Evolutionary conservation across 1,140 invertebrate species (phyloP), one percentile per base, ranked within the genome.

Genomic region (Polypedilum pembai): DNA sequence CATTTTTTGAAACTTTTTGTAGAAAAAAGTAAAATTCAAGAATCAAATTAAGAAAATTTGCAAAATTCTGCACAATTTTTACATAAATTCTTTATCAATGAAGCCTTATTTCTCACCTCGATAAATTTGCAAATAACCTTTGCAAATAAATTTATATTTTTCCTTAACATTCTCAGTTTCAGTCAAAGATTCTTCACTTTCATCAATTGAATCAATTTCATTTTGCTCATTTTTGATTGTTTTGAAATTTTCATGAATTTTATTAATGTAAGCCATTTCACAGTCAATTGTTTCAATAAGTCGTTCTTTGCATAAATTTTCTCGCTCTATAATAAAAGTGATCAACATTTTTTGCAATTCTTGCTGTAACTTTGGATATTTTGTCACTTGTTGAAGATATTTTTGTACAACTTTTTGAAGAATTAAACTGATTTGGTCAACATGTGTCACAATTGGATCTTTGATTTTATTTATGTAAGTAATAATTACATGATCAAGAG

Each of bases 241-340:
- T 82, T 98, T 98, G 84, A 99, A 99, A 86, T 99, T 98, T 87
- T 99, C 98, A 82, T 99, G 98, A 85, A 99, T 99, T 63, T 98
- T 99, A 84, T 99, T 99, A 95, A 99, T 99, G 83, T 99, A 99
- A 8, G 98, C 95, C 76, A 99, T 86, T 85, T 99, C 97, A 80
- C 95, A 95, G 82, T 99, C 96, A 73, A 98, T 94, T 65, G 98
- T 85, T 76, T 98, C 84, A 66, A 94, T 85, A 24, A 99, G 88
- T 83, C 99, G 96, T 75, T 98, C 94, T 85, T 99, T 99, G 83
- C 96, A 96, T 78, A 90, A 84, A 82, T 98, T 94, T 83, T 99
- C 98, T 77, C 93, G 88, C 80, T 98, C 93, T 76, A 97, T 89
- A 77, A 99, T 91, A 80, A 96, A 88, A 65, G 92, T 90, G 73